Evolutionary conservation across 2,113 vertebrate genomes (phyloP).

Genomic region (Zeus faber): DNA sequence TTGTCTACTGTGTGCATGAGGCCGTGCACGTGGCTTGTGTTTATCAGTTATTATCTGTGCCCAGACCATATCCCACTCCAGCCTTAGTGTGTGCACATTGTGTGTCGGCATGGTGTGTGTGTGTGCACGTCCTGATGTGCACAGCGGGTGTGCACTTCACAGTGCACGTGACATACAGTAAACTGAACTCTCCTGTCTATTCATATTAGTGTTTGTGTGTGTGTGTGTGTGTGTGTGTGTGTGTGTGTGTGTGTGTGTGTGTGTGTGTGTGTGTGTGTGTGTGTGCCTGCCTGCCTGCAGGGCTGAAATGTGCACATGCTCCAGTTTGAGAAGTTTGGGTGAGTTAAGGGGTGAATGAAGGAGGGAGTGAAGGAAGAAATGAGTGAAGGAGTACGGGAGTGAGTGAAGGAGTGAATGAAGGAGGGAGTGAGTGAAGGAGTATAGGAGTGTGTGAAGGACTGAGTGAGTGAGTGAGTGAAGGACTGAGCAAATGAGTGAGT

Average conservation of each 20-base stretch:
- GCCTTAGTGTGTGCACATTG: too few relatives aligned
- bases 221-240: background rate
- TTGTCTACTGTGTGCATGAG: too few relatives aligned
- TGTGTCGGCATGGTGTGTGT: too few relatives aligned
- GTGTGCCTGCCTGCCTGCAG: background rate
- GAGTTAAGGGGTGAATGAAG: background rate
- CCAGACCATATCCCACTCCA: too few relatives aligned
- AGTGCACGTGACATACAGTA: too few relatives aligned
- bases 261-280: background rate
- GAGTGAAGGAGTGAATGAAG: background rate
- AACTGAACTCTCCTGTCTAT: background rate
- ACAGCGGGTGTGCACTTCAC: too few relatives aligned
- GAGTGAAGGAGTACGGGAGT: too few relatives aligned
- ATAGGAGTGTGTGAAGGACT: background rate
- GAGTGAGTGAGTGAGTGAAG: background rate
- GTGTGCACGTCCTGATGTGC: too few relatives aligned
- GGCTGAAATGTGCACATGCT: background rate
- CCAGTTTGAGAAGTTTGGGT: background rate
- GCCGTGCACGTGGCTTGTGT: too few relatives aligned
- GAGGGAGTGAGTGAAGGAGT: background rate
- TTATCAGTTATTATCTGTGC: too few relatives aligned
- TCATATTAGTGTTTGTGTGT: background rate
- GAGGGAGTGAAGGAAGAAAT: background rate
- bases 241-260: background rate
- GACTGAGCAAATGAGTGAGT: background rate